Base-by-base conservation (phyloP, 1,140 invertebrate genomes). In the Pseudomyrmex dendroicus region DNA sequence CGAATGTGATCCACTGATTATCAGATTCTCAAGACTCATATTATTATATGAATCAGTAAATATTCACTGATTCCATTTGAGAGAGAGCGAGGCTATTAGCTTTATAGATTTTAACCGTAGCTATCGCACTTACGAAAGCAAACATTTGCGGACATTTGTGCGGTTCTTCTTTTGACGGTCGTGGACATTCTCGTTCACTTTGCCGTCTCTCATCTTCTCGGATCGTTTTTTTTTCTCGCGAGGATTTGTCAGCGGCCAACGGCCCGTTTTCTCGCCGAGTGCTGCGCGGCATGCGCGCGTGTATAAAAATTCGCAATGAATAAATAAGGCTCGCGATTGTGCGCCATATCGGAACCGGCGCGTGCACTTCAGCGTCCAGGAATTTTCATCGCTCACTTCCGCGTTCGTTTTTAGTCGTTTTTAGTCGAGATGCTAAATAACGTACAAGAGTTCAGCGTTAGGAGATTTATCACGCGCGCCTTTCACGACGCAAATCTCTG, bases 281-380 rank as follows among this genome's bases (percentile, higher is more conserved):
- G 52, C 20, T 35, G 35, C 25, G 35, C 12, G 64, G 20, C 76
- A 59, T 66, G 25, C 25, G 25, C 25, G 25, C 3, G 76, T 66
- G 52, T 70, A 78, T 78, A 17, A 22, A 22, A 78, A 78, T 59
- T 78, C 13, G 76, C 52, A 68, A 78, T 78, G 52, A 78, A 35
- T 35, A 35, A 78, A 35, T 35, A 35, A 78, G 35, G 64, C 76
- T 48, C 20, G 35, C 35, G 64, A 77, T 78, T 78, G 76, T 78
- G 15, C 44, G 44, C 54, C 64, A 46, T 78, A 57, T 78, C 52
- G 64, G 50, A 48, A 57, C 57, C 52, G 54, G 22, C 13, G 64
- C 35, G 62, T 70, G 44, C 54, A 48, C 17, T 48, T 70, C 46
- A 56, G 1, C 64, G 64, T 70, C 52, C 68, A 64, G 67, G 64